phyloP scores from a whole-genome alignment of 37 sponge, comb jelly and placozoan genomes.

The Oscarella lobularis region DNA sequence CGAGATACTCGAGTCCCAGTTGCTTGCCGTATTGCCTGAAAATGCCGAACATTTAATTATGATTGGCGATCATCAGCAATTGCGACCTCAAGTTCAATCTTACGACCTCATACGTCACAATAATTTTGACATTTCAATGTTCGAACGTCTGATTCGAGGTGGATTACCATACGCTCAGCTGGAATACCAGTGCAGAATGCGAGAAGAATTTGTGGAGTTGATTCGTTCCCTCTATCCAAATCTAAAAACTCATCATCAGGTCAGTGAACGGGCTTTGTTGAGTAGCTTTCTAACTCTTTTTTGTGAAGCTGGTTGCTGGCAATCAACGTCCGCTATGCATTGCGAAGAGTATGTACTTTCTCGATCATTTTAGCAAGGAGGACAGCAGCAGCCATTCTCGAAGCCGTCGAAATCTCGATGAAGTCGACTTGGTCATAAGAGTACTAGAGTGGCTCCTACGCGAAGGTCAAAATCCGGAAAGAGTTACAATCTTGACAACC shows the following conservation, averaged over 20 bases:
- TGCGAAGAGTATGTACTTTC: constrained; percentile 1
- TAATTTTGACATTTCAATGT: constrained; percentile 69
- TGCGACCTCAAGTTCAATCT: constrained; percentile 59
- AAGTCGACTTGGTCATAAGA: constrained; percentile 50
- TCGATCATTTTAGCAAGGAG: neutral
- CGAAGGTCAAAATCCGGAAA: constrained; percentile 39
- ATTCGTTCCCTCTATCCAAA: constrained; percentile 54
- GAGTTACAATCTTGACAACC: constrained; percentile 77
- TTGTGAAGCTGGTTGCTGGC: neutral
- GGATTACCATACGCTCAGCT: constrained; percentile 36
- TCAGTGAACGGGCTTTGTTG: neutral
- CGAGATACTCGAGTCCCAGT: constrained; percentile 84
- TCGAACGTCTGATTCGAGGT: constrained; percentile 59
- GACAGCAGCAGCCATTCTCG: constrained; percentile 15
- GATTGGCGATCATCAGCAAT: constrained; percentile 95
- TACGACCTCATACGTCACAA: constrained; percentile 52
- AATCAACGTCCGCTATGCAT: constrained; percentile 3
- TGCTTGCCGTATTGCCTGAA: constrained; percentile 66
- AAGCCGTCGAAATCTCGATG: constrained; percentile 47
- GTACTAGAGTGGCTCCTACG: constrained; percentile 55
- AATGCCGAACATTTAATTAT: constrained; percentile 75
- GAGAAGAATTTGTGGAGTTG: constrained; percentile 67
- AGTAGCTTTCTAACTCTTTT: neutral
- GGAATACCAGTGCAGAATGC: constrained; percentile 72
- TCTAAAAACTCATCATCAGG: constrained; percentile 3